Evolutionary conservation across 2,888 invertebrate genomes (phyloP), one percentile per base, ranked within the genome.

Genomic region (Sminthurinus aureus): DNA sequence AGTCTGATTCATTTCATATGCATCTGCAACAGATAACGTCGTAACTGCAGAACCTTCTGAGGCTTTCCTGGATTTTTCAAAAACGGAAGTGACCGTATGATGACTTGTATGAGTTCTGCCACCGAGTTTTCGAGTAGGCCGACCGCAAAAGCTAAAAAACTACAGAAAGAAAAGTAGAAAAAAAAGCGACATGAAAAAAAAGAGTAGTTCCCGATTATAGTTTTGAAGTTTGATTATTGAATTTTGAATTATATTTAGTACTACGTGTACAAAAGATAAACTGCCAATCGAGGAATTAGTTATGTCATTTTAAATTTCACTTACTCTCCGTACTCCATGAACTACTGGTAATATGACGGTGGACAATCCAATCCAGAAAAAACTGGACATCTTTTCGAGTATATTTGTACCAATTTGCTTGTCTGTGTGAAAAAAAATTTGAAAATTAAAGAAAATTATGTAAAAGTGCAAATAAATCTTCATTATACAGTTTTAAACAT

Each of bases 31-130:
- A 12, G 86, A 85, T 24, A 87, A 83, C 1, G 85, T 87, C n/a
- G 88, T 88, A 50, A 86, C 84, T 15, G 85, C 87, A 15, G 88
- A 88, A 51, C 86, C 85, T 81, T 88, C 87, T 74, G 88, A 88
- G 38, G 85, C 85, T 84, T 88, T 88, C 79, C 88, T 83, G 15
- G 85, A 85, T 73, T 88, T 88, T 80, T 88, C 88, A 80, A 87
- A 88, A 13, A 84, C 84, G 20, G 87, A 86, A n/a, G 87, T 85
- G 66, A 87, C 85, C 67, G 87, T 88, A 24, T 86, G 86, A 58
- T 88, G 85, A 75, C 86, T 83, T 69, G 84, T 83, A 20, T 84
- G 86, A 67, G 87, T 77, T 13, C 86, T 51, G 84, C 84, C 67
- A 69, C 22, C 67, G 15, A 71, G 24, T 24, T 22, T 71, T 81